Evolutionary conservation across 1,140 invertebrate genomes (phyloP), one percentile per base, ranked within the genome.

Genomic region (Drosophila lacertosa): DNA sequence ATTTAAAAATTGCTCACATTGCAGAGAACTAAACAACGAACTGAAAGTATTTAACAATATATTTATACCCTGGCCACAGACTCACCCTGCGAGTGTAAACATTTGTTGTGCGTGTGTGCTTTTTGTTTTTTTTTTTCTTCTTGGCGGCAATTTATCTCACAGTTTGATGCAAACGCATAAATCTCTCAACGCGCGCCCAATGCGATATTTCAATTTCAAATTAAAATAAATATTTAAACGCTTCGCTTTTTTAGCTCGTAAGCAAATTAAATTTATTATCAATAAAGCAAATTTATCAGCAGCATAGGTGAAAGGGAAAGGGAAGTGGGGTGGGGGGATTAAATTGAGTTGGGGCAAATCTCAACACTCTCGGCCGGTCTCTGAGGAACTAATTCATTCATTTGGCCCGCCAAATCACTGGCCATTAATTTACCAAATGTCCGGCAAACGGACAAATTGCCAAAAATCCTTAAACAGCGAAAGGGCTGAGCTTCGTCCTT

Each of bases 101-200:
- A 77, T 53, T 84, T 59, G 16, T 44, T 70, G 6, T 35, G 33
- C 75, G 50, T 67, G 37, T 72, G 65, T 70, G 62, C 7, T 68
- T 55, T 37, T 60, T 58, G 45, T 29, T 79, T 67, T 71, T 76
- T 55, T 37, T 60, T 58, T 24, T 29, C 77, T 67, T 71, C 75
- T 79, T 80, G 70, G 70, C 73, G 66, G 69, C 74, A 78, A 90
- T 90, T 82, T 89, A 90, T 90, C 89, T 90, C 83, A 76, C 89
- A 77, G 89, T 89, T 90, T 90, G 78, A 90, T 75, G 80, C 83
- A 90, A 90, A 89, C 81, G 73, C 79, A 90, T 90, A 89, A 90
- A 90, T 90, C 89, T 74, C 58, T 90, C 89, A 86, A 63, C 89
- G 37, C 59, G 39, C 47, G 15, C 51, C 16, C 64, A 83, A 75